Conservation (phyloP, 2,113 vertebrate genomes). For the Progne subis region DNA sequence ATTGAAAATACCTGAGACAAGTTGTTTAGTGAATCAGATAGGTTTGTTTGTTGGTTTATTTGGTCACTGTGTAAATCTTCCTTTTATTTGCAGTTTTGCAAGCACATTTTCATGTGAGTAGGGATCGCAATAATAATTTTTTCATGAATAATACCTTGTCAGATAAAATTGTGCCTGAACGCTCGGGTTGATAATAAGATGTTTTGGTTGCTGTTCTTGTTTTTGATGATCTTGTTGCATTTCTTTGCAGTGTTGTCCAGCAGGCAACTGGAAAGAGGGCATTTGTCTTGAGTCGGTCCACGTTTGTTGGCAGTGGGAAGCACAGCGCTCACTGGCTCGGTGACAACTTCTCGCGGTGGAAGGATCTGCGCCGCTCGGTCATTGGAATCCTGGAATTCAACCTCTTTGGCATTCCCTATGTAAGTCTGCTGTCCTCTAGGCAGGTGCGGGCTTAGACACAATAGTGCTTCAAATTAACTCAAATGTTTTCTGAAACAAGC, state of each 20-base stretch:
- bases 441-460: neutral
- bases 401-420: slow-evolving; percentile 86
- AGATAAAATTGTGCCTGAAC: neutral
- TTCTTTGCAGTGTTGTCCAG: slow-evolving; percentile 17
- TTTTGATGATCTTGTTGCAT: neutral
- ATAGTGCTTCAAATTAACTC: neutral
- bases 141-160: neutral
- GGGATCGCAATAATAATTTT: neutral
- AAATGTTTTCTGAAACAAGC: neutral
- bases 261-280: slow-evolving; percentile 54
- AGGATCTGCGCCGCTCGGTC: slow-evolving; percentile 84
- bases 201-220: neutral
- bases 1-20: neutral
- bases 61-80: neutral
- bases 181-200: neutral
- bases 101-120: neutral
- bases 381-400: slow-evolving; percentile 86
- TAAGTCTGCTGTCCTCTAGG: slow-evolving; percentile 64
- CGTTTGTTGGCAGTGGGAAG: slow-evolving; percentile 86
- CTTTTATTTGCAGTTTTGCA: neutral
- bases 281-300: slow-evolving; percentile 74
- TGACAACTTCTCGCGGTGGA: slow-evolving; percentile 86
- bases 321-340: slow-evolving; percentile 86
- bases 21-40: neutral
- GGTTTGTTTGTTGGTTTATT: neutral